Evolutionary conservation across 1,140 invertebrate genomes (phyloP), one percentile per base, ranked within the genome.

Genomic region (Drosophila athabasca): DNA sequence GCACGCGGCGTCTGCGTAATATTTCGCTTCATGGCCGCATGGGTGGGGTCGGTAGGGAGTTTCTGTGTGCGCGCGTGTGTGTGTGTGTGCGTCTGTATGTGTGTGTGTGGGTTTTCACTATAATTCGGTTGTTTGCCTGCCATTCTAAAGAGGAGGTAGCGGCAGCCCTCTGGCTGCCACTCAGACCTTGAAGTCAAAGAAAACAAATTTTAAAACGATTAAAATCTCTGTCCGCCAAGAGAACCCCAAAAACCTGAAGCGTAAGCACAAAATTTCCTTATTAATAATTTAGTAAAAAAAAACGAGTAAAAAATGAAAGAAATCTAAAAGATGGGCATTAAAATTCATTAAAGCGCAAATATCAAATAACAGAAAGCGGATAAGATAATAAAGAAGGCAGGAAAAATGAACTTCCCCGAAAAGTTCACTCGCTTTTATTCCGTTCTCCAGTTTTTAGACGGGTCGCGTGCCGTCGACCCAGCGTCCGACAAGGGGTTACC

Each of bases 321-420:
- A 61, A 59, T 13, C 19, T 45, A 48, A 53, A 29, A 46, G 50
- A 22, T 39, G 52, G 41, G 43, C 59, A 71, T 58, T 70, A 77
- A 71, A 76, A 76, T 77, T 77, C 83, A 78, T 88, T 79, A 79
- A 79, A 79, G 79, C 79, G 74, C 61, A 72, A 64, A 75, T 75
- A 74, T 79, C 79, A 74, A 82, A 84, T 79, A 79, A 64, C 52
- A 62, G 60, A 65, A 43, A 73, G 59, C 54, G 52, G 49, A 76
- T 61, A 69, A 74, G 62, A 78, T 62, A 60, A 62, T 60, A 65
- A 45, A 43, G n/a, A 57, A 19, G 29, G 39, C 2, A 35, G 29
- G 17, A 24, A 65, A 55, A 43, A 22, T 4, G 35, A 35, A 49
- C 58, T 19, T 66, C n/a, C 3, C 44, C 8, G 26, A 45, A 46